Evolutionary conservation across 1,140 invertebrate genomes (phyloP).

Genomic region (Zaprionus vittiger): DNA sequence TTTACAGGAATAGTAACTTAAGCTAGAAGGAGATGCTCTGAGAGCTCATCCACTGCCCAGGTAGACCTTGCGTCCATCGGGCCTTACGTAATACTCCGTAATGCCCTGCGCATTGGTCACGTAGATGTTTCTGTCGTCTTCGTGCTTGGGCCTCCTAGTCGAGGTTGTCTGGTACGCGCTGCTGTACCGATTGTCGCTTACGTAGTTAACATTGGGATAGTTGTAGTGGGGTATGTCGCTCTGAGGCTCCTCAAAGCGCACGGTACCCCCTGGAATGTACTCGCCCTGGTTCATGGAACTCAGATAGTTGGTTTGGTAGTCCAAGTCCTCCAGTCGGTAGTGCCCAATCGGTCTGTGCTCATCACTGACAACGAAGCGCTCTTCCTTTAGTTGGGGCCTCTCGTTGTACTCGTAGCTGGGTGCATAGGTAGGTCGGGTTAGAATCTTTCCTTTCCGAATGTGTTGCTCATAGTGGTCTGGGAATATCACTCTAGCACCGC

Average conservation of each 20-base stretch:
- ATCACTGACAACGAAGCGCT: constrained; percentile 64
- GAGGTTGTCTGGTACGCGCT: constrained; percentile 55
- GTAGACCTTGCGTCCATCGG: constrained; percentile 77
- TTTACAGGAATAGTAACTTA: constrained; percentile 32
- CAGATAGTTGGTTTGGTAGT: constrained; percentile 22
- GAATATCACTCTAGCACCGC: constrained; percentile 65
- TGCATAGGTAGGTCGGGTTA: constrained; percentile 72
- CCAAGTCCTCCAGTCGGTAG: constrained; percentile 52
- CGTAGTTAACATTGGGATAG: constrained; percentile 71
- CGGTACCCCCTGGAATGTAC: constrained; percentile 55
- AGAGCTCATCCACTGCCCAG: constrained; percentile 44
- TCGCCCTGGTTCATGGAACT: constrained; percentile 58
- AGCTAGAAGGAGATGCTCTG: background rate
- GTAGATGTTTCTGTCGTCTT: constrained; percentile 79
- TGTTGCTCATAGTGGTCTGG: constrained; percentile 71
- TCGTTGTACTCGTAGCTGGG: constrained; percentile 64
- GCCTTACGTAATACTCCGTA: constrained; percentile 78
- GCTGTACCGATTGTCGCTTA: constrained; percentile 69
- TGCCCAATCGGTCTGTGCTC: constrained; percentile 49
- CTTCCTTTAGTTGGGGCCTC: constrained; percentile 47
- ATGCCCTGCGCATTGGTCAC: constrained; percentile 78
- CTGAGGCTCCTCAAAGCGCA: constrained; percentile 42
- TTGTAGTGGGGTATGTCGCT: constrained; percentile 38
- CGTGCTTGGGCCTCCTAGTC: constrained; percentile 46
- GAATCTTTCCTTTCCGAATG: constrained; percentile 70